Evolutionary conservation across 2,888 invertebrate species (phyloP), one percentile per base, ranked within the genome.

Genomic region (Polyploca ridens): DNA sequence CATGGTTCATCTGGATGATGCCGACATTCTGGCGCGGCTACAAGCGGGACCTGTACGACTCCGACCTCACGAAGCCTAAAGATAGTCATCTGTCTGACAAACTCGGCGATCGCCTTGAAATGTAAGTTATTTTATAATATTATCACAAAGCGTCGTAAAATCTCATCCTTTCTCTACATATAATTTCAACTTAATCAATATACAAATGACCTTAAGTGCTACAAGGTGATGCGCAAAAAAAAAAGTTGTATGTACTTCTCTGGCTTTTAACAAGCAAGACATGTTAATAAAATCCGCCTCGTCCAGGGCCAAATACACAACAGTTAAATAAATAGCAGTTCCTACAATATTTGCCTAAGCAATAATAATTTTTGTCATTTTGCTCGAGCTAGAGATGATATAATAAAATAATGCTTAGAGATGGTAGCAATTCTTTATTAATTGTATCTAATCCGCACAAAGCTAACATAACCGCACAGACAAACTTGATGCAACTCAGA

Each of bases 1-100:
- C 90, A 88, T 93, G 94, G 93, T 94, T 94, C 79, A 70, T 90
- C 72, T 94, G 94, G 94, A 94, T 94, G 93, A 90, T 94, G 90
- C 94, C 94, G 41, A 94, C 94, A 1, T 94, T 94, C 81, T 93
- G 94, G 88, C 94, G 95, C 72, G 96, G 96, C n/a, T 93, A 91
- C 78, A 95, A 94, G 81, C 90, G 95, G 75, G 96, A 96, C 74
- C 91, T 97, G 44, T 95, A 95, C 79, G 94, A 96, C 66, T 88
- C 95, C 58, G 97, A 97, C 88, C 93, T 97, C 69, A 96, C 96
- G 44, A 94, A 95, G 79, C 96, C 96, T 19, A 94, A 97, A 69
- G 94, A 95, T 58, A 95, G 94, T 77, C 97, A 97, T 79, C 91
- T 92, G 68, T 96, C 96, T 0, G 93, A 95, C 71, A 87, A 90